Evolutionary conservation across 2,888 invertebrate genomes (phyloP).

Genomic region (Aricia artaxerxes): DNA sequence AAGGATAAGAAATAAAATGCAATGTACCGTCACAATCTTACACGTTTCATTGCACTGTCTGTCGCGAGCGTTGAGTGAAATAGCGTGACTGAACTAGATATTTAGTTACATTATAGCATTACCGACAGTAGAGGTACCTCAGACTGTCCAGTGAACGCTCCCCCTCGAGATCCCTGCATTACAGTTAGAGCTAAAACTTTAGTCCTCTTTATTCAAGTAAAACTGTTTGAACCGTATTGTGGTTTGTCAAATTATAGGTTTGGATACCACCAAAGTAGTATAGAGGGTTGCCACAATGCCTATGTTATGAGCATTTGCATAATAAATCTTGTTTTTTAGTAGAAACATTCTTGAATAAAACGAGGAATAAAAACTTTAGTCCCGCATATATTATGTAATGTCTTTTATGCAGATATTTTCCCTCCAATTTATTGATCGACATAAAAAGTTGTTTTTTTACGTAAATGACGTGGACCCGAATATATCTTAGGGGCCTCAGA

Average conservation of each 20-base stretch:
- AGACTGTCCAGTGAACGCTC: not conserved
- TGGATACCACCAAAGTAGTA: not conserved
- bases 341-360: not conserved
- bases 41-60: not conserved
- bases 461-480: constrained; percentile 14
- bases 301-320: not conserved
- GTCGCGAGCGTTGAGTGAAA: not conserved
- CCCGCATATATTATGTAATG: not conserved
- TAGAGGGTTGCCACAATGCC: no score
- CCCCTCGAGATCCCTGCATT: not conserved
- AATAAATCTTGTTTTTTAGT: not conserved
- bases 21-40: not conserved
- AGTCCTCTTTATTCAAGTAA: not conserved
- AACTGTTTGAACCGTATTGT: not conserved
- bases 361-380: not conserved
- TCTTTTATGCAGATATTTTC: not conserved
- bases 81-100: constrained; percentile 4
- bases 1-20: not conserved
- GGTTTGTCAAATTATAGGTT: no score
- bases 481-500: not conserved
- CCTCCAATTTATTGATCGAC: not conserved
- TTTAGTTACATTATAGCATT: constrained; percentile 4
- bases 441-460: not conserved
- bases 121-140: not conserved
- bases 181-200: not conserved